Percentiles rank a stretch among this genome's conserved stretches.
These are phyloP conservation scores for Amblyopsis hoosieri DNA, from an alignment of 2,797 vertebrate species.

Conservation along the genomic window DNA sequence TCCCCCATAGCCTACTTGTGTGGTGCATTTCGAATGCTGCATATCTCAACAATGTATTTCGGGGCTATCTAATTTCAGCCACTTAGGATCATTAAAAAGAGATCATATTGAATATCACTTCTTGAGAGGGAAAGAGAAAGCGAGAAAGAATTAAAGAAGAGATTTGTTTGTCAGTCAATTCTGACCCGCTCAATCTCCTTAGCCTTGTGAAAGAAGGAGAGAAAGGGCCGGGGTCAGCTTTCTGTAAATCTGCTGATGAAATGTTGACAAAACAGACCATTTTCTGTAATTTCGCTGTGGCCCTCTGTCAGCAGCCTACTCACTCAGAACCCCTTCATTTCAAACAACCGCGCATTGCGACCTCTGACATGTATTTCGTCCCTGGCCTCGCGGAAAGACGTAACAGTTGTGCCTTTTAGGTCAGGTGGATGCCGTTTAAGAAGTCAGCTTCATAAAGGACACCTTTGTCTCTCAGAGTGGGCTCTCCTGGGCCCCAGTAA, in stretches of 20 bases:
- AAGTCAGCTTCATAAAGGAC: conserved; percentile 81
- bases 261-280: conserved; percentile 97
- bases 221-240: conserved; percentile 77
- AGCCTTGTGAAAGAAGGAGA: conserved; percentile 72
- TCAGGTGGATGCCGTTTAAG: conserved; percentile 85
- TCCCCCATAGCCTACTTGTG: neutral
- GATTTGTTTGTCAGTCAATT: conserved; percentile 91
- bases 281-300: conserved; percentile 90
- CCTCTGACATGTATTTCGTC: conserved; percentile 88
- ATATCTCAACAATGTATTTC: conserved; percentile 68
- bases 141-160: conserved; percentile 83
- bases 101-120: conserved; percentile 94
- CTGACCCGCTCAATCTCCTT: conserved; percentile 83
- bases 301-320: conserved; percentile 85
- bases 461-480: conserved; percentile 84
- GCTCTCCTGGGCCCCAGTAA: conserved; percentile 82
- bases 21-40: conserved; percentile 1
- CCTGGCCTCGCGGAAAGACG: conserved; percentile 73
- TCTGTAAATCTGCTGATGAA: conserved; percentile 89
- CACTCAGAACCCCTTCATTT: conserved; percentile 87
- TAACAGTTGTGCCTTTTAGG: conserved; percentile 94
- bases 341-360: conserved; percentile 80
- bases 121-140: conserved; percentile 81
- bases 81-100: conserved; percentile 92
- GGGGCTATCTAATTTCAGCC: conserved; percentile 83